Percentiles rank a stretch among this genome's conserved stretches.
phyloP scores from a whole-genome alignment of 2,888 invertebrate genomes.

The Synergus itoensis region DNA sequence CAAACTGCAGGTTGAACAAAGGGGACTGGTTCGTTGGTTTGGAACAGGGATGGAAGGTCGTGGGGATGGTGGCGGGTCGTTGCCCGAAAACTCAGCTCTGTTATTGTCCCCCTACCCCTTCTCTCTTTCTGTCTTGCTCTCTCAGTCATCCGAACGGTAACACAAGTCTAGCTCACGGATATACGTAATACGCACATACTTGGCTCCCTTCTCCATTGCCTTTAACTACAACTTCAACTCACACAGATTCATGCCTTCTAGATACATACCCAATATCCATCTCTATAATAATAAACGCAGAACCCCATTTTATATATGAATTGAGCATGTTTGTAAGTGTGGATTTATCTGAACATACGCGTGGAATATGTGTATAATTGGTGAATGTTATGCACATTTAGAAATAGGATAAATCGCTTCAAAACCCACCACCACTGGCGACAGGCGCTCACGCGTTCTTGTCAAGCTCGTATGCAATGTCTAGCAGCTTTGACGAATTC shows the following conservation, averaged over 20 bases:
- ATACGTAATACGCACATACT: constrained; percentile 38
- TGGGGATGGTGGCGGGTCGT: constrained; percentile 76
- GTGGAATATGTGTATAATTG: not conserved
- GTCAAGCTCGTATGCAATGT: not conserved
- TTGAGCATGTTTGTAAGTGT: not conserved
- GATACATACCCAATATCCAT: constrained; percentile 1
- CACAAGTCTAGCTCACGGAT: constrained; percentile 33
- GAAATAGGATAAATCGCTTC: constrained; percentile 8
- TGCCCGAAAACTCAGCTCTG: constrained; percentile 76
- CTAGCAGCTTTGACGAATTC: constrained; percentile 26
- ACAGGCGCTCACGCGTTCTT: constrained; percentile 9
- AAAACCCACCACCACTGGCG: constrained; percentile 3
- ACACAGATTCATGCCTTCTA: constrained; percentile 44
- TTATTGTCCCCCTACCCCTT: constrained; percentile 70
- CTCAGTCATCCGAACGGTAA: constrained; percentile 38
- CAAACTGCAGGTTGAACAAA: constrained; percentile 49
- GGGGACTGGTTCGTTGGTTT: constrained; percentile 43
- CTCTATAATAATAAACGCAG: constrained; percentile 19
- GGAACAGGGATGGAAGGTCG: constrained; percentile 60
- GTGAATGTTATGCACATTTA: constrained; percentile 1
- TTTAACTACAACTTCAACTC: constrained; percentile 63
- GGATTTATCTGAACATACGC: not conserved
- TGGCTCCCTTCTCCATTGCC: constrained; percentile 52
- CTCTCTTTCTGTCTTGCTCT: constrained; percentile 46
- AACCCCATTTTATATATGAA: not conserved